Conservation (phyloP, 2,113 vertebrate genomes). For the Leucoraja erinaceus region DNA sequence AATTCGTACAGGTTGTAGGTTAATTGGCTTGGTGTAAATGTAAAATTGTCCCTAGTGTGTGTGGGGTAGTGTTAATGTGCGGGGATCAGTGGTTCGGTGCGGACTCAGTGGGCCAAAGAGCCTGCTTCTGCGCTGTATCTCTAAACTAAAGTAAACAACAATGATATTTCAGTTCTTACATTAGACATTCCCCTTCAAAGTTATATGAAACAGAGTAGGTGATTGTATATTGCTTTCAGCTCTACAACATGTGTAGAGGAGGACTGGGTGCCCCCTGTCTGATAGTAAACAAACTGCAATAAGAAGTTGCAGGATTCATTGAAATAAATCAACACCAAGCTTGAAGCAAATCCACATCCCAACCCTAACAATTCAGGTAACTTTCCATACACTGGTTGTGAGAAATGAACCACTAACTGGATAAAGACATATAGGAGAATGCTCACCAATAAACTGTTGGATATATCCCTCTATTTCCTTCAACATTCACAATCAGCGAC, state of each 20-base stretch:
- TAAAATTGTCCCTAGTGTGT: too few relatives aligned
- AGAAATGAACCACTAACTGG: neutral
- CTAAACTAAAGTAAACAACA: too few relatives aligned
- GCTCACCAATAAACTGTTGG: too few relatives aligned
- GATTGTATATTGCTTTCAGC: neutral
- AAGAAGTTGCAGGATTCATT: neutral
- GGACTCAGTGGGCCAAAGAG: too few relatives aligned
- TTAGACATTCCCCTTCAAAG: neutral
- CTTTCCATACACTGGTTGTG: neutral
- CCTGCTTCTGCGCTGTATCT: too few relatives aligned
- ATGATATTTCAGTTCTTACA: neutral
- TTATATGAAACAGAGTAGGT: neutral
- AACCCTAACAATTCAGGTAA: neutral
- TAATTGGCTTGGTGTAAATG: too few relatives aligned
- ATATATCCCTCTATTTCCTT: neutral
- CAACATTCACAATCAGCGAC: neutral
- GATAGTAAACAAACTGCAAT: constrained; percentile 10
- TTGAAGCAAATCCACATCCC: neutral
- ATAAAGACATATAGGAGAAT: too few relatives aligned
- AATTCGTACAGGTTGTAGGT: too few relatives aligned
- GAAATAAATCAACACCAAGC: too few relatives aligned
- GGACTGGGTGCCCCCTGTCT: constrained; percentile 10
- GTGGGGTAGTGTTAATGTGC: too few relatives aligned
- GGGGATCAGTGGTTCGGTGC: too few relatives aligned
- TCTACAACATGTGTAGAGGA: neutral